These are phyloP conservation scores for Alces alces DNA, from an alignment of 2,113 vertebrate genomes.

Conservation along the genomic window DNA sequence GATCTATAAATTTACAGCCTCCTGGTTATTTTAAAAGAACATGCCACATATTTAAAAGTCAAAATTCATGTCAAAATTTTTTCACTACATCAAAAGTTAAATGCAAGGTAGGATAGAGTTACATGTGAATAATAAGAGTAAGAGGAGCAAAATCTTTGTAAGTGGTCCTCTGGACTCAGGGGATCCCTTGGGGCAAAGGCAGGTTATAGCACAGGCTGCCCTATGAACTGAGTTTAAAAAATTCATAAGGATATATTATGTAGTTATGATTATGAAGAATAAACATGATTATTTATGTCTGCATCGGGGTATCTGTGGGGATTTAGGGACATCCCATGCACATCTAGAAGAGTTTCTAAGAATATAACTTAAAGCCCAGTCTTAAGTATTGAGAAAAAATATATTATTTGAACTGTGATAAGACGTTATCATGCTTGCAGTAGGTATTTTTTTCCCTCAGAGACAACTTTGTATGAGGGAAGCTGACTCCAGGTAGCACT, in stretches of 20 bases:
- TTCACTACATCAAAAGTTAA: constrained; percentile 1
- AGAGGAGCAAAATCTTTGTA: not conserved
- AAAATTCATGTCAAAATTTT: not conserved
- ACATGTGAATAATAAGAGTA: not conserved
- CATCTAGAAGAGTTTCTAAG: not conserved
- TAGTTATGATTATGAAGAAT: not conserved
- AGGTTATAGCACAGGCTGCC: not conserved
- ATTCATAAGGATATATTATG: not conserved
- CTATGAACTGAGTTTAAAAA: not conserved
- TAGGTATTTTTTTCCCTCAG: not conserved
- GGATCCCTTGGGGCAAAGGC: not conserved
- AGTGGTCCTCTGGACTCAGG: not conserved
- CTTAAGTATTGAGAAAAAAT: not conserved
- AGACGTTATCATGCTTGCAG: not conserved
- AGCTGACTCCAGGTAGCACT: not conserved
- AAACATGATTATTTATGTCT: not conserved
- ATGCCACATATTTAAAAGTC: not conserved
- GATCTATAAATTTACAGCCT: not conserved
- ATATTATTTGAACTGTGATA: not conserved
- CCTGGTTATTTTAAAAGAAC: not conserved
- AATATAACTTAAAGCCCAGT: not conserved
- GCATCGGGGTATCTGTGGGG: not conserved
- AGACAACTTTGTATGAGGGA: not conserved
- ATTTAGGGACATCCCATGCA: not conserved
- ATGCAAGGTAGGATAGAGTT: not conserved